These are phyloP conservation scores for Atractosteus spatula DNA, from an alignment of 2,113 vertebrate species.

Conservation along the genomic window DNA sequence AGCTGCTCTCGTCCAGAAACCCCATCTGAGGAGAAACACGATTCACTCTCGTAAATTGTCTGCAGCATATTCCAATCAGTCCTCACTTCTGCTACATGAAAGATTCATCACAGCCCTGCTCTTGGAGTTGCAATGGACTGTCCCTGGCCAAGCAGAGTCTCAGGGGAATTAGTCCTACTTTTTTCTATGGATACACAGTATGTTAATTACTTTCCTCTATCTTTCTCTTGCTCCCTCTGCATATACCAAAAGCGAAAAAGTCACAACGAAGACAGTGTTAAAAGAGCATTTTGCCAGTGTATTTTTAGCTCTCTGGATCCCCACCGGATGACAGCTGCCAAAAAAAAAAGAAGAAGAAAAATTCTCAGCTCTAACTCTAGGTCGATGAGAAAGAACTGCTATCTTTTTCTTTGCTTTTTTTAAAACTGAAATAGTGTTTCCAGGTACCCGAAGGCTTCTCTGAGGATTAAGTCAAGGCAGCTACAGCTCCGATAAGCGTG, in stretches of 20 bases:
- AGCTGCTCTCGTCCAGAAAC: conserved; percentile 84
- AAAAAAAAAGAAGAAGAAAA: conserved; percentile 48
- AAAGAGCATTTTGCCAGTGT: conserved; percentile 23
- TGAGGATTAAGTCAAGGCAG: conserved; percentile 29
- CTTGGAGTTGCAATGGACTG: conserved; percentile 74
- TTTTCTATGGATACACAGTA: conserved; percentile 13
- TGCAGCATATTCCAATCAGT: conserved; percentile 95
- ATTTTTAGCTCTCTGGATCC: conserved; percentile 28
- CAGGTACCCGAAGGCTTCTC: conserved; percentile 30
- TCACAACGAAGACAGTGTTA: conserved; percentile 39
- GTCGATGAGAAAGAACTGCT: conserved; percentile 18
- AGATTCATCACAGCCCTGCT: conserved; percentile 72
- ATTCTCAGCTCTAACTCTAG: conserved; percentile 24
- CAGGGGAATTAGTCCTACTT: conserved; percentile 30
- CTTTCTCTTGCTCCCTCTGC: background rate
- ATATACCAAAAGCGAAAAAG: conserved; percentile 5
- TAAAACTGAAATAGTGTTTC: conserved; percentile 17
- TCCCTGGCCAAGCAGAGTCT: conserved; percentile 51
- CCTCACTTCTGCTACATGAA: conserved; percentile 79
- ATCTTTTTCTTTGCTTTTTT: conserved; percentile 32
- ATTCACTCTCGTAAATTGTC: conserved; percentile 99
- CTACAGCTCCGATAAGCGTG: conserved; percentile 32
- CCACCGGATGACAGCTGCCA: conserved; percentile 63
- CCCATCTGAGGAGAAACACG: conserved; percentile 92
- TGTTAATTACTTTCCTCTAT: background rate